These are phyloP conservation scores for Neodon shergylaensis DNA, from an alignment of 2,113 vertebrate genomes.

Conservation along the genomic window DNA sequence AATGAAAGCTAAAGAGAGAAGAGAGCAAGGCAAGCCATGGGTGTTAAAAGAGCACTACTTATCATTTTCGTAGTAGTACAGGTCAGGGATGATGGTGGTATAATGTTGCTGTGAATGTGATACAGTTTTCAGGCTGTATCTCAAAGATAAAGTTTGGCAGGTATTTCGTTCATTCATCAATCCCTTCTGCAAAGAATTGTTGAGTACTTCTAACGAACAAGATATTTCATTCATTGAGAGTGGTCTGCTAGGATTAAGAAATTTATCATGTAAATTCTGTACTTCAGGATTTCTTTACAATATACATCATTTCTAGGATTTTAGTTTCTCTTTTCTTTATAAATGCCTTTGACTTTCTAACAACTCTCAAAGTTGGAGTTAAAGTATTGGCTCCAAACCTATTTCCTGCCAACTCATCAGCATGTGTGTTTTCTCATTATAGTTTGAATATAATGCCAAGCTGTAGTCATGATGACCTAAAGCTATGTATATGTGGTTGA, in stretches of 20 bases:
- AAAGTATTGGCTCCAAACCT: slow-evolving; percentile 17
- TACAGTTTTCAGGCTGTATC: neutral
- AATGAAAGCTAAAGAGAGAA: neutral
- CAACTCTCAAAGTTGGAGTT: neutral
- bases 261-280: neutral
- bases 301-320: neutral
- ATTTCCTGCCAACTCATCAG: neutral
- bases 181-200: neutral
- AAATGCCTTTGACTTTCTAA: neutral
- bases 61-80: neutral
- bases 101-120: neutral
- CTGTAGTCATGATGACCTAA: slow-evolving; percentile 21
- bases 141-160: neutral
- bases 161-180: neutral
- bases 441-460: slow-evolving; percentile 36
- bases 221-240: neutral
- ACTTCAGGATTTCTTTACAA: neutral
- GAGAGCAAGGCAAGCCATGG: neutral
- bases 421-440: slow-evolving; percentile 56
- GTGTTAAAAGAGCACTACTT: neutral
- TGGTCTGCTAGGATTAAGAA: neutral
- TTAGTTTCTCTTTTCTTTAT: neutral
- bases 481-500: slow-evolving; percentile 12
- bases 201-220: neutral
- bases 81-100: neutral